Evolutionary conservation across 2,888 invertebrate genomes (phyloP).

Genomic region (Parnassius orleans): DNA sequence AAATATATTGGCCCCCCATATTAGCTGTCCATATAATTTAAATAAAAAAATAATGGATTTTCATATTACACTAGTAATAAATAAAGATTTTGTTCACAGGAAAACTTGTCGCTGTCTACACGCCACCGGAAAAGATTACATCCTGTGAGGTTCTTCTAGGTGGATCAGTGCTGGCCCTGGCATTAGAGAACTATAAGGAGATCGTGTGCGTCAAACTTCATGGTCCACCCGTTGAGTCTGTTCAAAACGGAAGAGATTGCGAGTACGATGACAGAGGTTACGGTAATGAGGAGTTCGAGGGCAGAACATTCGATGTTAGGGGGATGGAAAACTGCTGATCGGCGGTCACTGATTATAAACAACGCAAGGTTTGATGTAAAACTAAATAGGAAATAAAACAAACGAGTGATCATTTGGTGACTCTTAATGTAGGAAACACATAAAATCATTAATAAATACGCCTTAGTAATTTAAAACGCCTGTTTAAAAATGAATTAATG

Average conservation of each 20-base stretch:
- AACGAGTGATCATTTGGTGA: background rate
- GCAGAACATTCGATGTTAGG: slow-evolving; percentile 77
- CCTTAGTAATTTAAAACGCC: too few species aligned
- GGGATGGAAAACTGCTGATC: slow-evolving; percentile 66
- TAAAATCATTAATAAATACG: slow-evolving; percentile 15
- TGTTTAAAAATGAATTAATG: too few species aligned
- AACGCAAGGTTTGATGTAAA: background rate
- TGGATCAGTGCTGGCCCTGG: slow-evolving; percentile 85
- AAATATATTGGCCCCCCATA: too few species aligned
- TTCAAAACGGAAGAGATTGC: slow-evolving; percentile 56
- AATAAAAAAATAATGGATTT: too few species aligned
- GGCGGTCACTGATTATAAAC: slow-evolving; percentile 27
- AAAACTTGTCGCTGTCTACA: slow-evolving; percentile 88
- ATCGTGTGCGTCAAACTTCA: slow-evolving; percentile 84
- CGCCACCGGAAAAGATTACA: slow-evolving; percentile 86
- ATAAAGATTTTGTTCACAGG: slow-evolving; percentile 72
- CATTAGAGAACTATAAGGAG: slow-evolving; percentile 83
- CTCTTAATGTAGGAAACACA: background rate
- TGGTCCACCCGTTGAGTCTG: slow-evolving; percentile 60
- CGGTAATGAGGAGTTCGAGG: slow-evolving; percentile 53
- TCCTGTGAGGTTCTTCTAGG: slow-evolving; percentile 89
- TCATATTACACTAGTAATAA: too few species aligned
- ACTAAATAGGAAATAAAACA: background rate
- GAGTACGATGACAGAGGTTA: slow-evolving; percentile 80
- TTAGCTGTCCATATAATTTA: too few species aligned